Conservation (phyloP, 2,113 vertebrate species). For the Oxyruncus cristatus region DNA sequence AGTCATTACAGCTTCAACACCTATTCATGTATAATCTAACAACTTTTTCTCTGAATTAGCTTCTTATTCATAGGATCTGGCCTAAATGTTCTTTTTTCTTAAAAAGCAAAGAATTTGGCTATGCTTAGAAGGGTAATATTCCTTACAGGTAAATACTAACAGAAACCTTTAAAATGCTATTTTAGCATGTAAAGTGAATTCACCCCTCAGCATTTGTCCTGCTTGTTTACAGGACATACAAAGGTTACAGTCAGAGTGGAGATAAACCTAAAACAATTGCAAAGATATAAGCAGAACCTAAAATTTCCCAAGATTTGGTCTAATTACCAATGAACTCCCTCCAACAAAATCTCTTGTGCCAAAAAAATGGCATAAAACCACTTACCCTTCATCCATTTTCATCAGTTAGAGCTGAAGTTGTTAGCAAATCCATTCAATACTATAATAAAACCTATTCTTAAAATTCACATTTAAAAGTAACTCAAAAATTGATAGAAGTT, state of each 20-base stretch:
- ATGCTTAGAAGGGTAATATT: neutral
- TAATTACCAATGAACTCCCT: neutral
- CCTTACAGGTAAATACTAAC: neutral
- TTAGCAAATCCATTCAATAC: neutral
- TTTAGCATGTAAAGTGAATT: neutral
- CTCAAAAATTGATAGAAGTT: neutral
- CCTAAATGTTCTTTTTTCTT: neutral
- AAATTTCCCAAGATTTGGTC: neutral
- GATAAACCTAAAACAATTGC: neutral
- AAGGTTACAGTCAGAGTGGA: neutral
- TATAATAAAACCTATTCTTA: neutral
- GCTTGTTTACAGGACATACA: neutral
- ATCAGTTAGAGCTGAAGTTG: neutral
- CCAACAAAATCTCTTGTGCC: neutral
- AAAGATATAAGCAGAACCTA: neutral
- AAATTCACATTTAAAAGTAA: neutral
- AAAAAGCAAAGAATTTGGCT: neutral
- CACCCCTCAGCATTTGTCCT: neutral
- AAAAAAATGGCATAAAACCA: neutral
- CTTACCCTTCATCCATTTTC: neutral
- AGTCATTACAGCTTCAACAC: slow-evolving; percentile 35
- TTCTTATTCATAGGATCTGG: slow-evolving; percentile 29
- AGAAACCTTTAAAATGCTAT: neutral
- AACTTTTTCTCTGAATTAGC: slow-evolving; percentile 26
- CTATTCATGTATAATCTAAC: slow-evolving; percentile 48